Conservation (phyloP, 2,113 vertebrate species). For the Osmerus mordax region DNA sequence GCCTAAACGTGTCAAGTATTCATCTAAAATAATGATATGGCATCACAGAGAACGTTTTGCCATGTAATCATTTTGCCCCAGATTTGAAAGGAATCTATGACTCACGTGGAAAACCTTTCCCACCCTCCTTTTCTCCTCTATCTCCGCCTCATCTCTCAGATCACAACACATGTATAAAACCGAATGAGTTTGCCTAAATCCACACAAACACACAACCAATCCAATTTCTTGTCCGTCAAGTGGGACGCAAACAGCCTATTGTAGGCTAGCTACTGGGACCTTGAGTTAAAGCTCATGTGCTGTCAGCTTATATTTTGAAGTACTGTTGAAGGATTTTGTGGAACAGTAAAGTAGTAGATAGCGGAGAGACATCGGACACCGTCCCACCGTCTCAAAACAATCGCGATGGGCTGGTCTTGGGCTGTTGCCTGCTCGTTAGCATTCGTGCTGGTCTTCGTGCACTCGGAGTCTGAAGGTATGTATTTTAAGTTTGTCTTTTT, state of each 20-base stretch:
- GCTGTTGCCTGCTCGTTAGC: conserved; percentile 20
- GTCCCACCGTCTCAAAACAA: not conserved
- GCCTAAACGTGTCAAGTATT: not conserved
- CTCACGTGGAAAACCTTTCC: conserved; percentile 55
- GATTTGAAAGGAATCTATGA: conserved; percentile 28
- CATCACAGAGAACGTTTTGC: not conserved
- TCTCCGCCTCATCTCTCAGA: conserved; percentile 12
- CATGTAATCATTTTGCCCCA: not conserved
- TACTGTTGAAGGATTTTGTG: too few relatives aligned
- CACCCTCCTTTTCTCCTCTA: conserved; percentile 2
- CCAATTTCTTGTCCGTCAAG: too few relatives aligned
- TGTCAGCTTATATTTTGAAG: too few relatives aligned
- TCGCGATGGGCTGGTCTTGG: conserved; percentile 40
- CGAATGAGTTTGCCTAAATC: not conserved
- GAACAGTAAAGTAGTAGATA: not conserved
- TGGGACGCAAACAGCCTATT: too few relatives aligned
- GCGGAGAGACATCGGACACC: not conserved
- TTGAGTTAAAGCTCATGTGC: too few relatives aligned
- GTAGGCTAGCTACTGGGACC: too few relatives aligned
- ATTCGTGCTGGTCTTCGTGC: conserved; percentile 21
- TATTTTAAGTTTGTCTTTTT: not conserved
- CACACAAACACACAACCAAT: not conserved
- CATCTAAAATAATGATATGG: not conserved
- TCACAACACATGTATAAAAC: conserved; percentile 26
- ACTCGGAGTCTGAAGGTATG: conserved; percentile 50